Base-by-base conservation (phyloP, 1,140 invertebrate genomes). In the Calliphora vicina region DNA sequence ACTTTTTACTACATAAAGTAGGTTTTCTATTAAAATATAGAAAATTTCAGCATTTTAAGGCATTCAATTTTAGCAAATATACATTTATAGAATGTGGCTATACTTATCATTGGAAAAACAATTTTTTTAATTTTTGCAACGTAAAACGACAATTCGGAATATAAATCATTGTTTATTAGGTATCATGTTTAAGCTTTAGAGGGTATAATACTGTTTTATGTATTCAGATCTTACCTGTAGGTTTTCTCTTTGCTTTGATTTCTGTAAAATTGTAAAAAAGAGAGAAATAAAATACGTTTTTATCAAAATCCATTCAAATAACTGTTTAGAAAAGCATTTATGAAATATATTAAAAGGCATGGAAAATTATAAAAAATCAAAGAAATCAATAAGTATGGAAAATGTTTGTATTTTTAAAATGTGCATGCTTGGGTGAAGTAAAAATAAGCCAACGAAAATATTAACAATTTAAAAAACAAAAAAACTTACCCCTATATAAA, bases 161-260 rank as follows among this genome's bases (percentile, higher is more conserved):
- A n/a, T n/a, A n/a, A n/a, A n/a, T n/a, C n/a, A n/a, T n/a, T n/a
- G n/a, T n/a, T n/a, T n/a, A n/a, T n/a, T n/a, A n/a, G n/a, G n/a
- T n/a, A n/a, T n/a, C n/a, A n/a, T n/a, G n/a, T n/a, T n/a, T n/a
- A n/a, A n/a, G n/a, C n/a, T n/a, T n/a, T n/a, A n/a, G n/a, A n/a
- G n/a, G n/a, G n/a, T n/a, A n/a, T n/a, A n/a, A n/a, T n/a, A n/a
- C n/a, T n/a, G n/a, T n/a, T n/a, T n/a, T 80, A 61, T 67, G 10
- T 15, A 81, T 20, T 35, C 0, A 61, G 27, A 42, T 86, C 88
- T 87, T 91, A 94, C 94, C 93, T 92, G 93, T 91, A 90, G 94
- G 92, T 90, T 94, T 94, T 92, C 94, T 94, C 91, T 93, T 93
- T 89, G 93, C 92, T 91, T 94, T 94, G 91, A 94, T 94, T 93